These are phyloP conservation scores for Troides oblongomaculatus DNA, from an alignment of 2,888 invertebrate species.

Conservation along the genomic window DNA sequence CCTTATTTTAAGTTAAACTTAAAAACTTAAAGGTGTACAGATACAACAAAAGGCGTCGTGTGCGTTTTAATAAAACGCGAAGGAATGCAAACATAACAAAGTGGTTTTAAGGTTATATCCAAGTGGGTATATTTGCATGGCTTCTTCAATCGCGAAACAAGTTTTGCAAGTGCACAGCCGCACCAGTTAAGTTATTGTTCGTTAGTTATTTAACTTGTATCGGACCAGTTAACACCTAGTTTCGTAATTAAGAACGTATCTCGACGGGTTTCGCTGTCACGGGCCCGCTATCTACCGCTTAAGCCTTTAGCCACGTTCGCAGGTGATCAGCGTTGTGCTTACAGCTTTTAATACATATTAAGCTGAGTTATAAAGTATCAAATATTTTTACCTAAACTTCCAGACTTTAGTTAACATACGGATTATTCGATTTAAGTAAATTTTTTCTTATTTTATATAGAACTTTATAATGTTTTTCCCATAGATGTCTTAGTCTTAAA, in stretches of 20 bases:
- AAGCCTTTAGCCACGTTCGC: slow-evolving; percentile 7
- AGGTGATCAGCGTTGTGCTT: slow-evolving; percentile 16
- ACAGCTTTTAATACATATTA: not conserved
- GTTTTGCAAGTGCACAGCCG: slow-evolving; percentile 24
- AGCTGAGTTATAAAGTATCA: no score
- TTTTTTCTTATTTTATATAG: no score
- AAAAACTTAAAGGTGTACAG: not conserved
- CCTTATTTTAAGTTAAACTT: not conserved
- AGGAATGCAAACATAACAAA: slow-evolving; percentile 12
- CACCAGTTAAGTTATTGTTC: slow-evolving; percentile 28
- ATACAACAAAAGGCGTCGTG: not conserved
- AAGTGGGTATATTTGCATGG: slow-evolving; percentile 16
- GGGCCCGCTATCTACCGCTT: slow-evolving; percentile 22
- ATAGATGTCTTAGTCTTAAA: no score
- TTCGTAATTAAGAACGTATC: slow-evolving; percentile 31
- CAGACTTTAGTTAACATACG: no score
- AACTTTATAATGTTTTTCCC: no score
- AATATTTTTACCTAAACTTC: no score
- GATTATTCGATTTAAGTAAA: no score
- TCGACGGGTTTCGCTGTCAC: slow-evolving; percentile 28
- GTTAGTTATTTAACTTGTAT: slow-evolving; percentile 24
- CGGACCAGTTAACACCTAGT: slow-evolving; percentile 30
- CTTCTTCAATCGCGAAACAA: slow-evolving; percentile 21
- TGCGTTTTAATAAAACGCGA: slow-evolving; percentile 1
- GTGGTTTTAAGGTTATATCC: slow-evolving; percentile 12